Base-by-base conservation (phyloP, 2,113 vertebrate species). In the Ceyx margarethae region DNA sequence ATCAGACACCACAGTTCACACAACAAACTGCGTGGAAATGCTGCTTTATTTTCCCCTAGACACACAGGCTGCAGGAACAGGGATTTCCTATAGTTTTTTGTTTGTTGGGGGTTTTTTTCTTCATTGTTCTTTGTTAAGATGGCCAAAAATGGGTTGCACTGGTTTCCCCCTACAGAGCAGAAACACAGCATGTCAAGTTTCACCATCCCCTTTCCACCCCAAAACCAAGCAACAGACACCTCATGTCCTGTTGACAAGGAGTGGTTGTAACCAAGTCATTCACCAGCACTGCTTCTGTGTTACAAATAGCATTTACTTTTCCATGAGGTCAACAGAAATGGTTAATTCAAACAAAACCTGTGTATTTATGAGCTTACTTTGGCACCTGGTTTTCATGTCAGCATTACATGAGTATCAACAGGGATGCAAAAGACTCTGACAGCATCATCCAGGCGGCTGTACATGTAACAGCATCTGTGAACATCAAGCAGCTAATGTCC, bases 401-500 rank as follows among this genome's bases (percentile, higher is more conserved):
- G 69, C 37, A 31, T 77, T 89, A 21, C 11, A 8, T 10, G 54
- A 65, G 69, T 58, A 84, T 48, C 80, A 73, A 72, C 9, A 86
- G 72, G 45, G 68, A 94, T 73, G 89, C 82, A 85, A 66, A 87
- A 76, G 40, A 60, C 62, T 75, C 74, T 29, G 57, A 94, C 35
- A 45, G 73, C 72, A 43, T 60, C 77, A 69, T 54, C 82, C 85
- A 86, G 85, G 62, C 19, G 21, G 96, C 91, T 89, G 87, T 75
- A 75, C 54, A 56, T 54, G 58, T 78, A 93, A 57, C 61, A 86
- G 95, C 66, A 87, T 42, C 81, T 5, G 15, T 10, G 10, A 88
- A 75, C 65, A 95, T 89, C 92, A 94, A 95, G 89, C 15, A 15
- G 40, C 74, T 95, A 62, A 94, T 50, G 81, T 68, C 93, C 66